phyloP scores from a whole-genome alignment of 2,113 vertebrate species.

The Menidia beryllina region DNA sequence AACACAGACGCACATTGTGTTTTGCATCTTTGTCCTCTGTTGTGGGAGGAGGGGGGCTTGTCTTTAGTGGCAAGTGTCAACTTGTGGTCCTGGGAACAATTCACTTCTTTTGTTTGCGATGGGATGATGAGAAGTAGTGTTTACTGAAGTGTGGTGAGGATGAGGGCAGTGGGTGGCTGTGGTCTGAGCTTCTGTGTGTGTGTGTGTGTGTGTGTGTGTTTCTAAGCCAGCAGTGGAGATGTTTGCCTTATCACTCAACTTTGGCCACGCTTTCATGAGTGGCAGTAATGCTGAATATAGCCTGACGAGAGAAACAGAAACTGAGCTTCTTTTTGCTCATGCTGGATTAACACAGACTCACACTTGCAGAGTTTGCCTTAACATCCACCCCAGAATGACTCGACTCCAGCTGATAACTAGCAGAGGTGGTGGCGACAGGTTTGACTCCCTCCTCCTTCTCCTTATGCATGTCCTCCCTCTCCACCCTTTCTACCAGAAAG shows the following conservation, averaged over 20 bases:
- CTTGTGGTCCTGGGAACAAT: constrained; percentile 75
- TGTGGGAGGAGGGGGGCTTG: constrained; percentile 53
- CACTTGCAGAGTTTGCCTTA: constrained; percentile 36
- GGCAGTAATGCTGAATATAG: constrained; percentile 54
- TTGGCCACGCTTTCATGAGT: constrained; percentile 53
- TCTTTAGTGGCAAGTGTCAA: constrained; percentile 73
- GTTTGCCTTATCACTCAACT: constrained; percentile 57
- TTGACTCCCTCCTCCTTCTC: constrained; percentile 53
- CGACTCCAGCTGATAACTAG: constrained; percentile 59
- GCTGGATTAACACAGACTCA: constrained; percentile 59
- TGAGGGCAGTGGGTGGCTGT: constrained; percentile 54
- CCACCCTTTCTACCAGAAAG: constrained; percentile 68
- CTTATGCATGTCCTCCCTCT: constrained; percentile 54
- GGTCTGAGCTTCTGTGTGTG: constrained; percentile 8
- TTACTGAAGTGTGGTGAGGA: constrained; percentile 64
- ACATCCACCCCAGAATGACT: constrained; percentile 41
- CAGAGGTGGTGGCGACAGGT: constrained; percentile 69
- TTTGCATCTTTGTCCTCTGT: constrained; percentile 57
- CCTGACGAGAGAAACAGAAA: constrained; percentile 54
- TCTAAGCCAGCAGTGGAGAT: constrained; percentile 39
- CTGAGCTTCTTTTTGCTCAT: constrained; percentile 52
- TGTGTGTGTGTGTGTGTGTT: constrained; percentile 1
- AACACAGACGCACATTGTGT: constrained; percentile 70
- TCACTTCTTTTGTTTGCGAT: constrained; percentile 69
- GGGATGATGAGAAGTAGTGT: constrained; percentile 72